These are phyloP conservation scores for Antechinus stuartii DNA, from an alignment of 2,113 vertebrate genomes.

Conservation along the genomic window DNA sequence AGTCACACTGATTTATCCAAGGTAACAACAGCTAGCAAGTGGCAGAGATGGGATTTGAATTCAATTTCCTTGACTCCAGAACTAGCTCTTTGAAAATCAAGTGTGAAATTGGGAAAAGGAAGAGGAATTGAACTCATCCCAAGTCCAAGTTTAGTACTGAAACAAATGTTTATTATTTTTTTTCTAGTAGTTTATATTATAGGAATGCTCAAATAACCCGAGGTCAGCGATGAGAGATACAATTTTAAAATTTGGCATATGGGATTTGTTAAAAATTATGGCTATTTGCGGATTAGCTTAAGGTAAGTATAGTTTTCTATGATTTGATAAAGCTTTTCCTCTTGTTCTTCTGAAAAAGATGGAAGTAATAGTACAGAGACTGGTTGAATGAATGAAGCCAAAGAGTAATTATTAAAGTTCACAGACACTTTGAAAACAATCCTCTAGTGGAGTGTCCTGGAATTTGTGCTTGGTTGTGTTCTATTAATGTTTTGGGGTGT, in stretches of 20 bases:
- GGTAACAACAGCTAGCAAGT: not conserved
- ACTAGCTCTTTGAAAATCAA: not conserved
- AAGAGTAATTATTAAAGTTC: not conserved
- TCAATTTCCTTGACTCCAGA: not conserved
- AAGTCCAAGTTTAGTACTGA: not conserved
- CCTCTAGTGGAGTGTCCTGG: not conserved
- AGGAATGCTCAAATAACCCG: not conserved
- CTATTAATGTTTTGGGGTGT: not conserved
- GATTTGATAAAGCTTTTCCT: not conserved
- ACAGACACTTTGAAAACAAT: too few relatives aligned
- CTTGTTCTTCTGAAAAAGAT: not conserved
- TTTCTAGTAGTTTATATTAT: not conserved
- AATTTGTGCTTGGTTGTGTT: not conserved
- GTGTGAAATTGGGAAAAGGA: not conserved
- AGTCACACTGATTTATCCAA: not conserved
- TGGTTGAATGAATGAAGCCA: not conserved
- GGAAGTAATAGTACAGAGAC: not conserved
- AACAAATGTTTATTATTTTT: not conserved
- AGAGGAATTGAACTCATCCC: not conserved
- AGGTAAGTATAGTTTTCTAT: not conserved
- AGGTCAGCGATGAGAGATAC: not conserved
- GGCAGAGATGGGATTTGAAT: not conserved
- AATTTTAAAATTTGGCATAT: not conserved
- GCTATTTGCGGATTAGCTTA: not conserved
- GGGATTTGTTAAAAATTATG: not conserved